Conservation (phyloP, 2,113 vertebrate genomes). For the Danio rerio region GRCz12tu NC_133184.1:4033001-4033500, state of each 20-base stretch:
- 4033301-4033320: constrained; percentile 70
- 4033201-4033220: constrained; percentile 67
- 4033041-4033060: too few relatives aligned
- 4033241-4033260: constrained; percentile 46
- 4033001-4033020: too few relatives aligned
- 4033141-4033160: constrained; percentile 72
- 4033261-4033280: constrained; percentile 54
- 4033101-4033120: constrained; percentile 72
- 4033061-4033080: not conserved
- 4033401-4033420: constrained; percentile 9
- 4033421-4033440: constrained; percentile 48
- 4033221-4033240: constrained; percentile 64
- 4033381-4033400: constrained; percentile 50
- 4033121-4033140: constrained; percentile 73
- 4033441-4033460: constrained; percentile 47
- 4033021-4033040: too few relatives aligned
- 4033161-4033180: constrained; percentile 68
- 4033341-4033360: constrained; percentile 6
- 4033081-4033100: not conserved
- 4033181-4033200: constrained; percentile 69
- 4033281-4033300: constrained; percentile 61
- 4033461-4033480: constrained; percentile 47
- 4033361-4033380: constrained; percentile 54
- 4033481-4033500: constrained; percentile 10
- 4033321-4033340: constrained; percentile 49